phyloP scores from a whole-genome alignment of 2,888 invertebrate genomes.

The Calameuta idolon region DNA sequence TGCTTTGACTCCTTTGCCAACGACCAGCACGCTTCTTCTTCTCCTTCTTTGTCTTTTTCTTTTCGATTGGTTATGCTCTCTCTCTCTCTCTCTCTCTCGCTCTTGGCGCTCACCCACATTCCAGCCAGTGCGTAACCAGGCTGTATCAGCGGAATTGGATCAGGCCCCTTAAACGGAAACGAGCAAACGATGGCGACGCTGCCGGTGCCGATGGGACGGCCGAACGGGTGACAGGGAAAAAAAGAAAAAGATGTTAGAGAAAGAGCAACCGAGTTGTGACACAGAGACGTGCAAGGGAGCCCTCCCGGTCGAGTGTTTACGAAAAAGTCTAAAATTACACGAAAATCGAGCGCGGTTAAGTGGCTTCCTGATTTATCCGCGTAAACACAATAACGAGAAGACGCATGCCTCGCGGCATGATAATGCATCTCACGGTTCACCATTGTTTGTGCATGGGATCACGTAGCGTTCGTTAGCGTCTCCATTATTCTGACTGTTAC shows the following conservation, averaged over 20 bases:
- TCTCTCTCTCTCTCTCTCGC: not conserved
- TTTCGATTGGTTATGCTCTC: not conserved
- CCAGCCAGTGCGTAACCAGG: not conserved
- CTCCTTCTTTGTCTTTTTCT: not conserved
- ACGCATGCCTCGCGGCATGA: slow-evolving; percentile 23
- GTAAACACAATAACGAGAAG: slow-evolving; percentile 14
- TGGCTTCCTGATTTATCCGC: slow-evolving; percentile 29
- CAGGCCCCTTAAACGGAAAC: not conserved
- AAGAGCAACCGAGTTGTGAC: not conserved
- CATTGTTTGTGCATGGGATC: slow-evolving; percentile 36
- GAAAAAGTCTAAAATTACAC: slow-evolving; percentile 26
- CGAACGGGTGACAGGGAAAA: not conserved
- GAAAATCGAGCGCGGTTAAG: slow-evolving; percentile 30
- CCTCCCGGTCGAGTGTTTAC: slow-evolving; percentile 14
- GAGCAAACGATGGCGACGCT: not conserved
- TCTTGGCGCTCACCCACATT: not conserved
- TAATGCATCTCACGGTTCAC: slow-evolving; percentile 31
- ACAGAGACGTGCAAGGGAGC: slow-evolving; percentile 15
- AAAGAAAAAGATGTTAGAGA: not conserved
- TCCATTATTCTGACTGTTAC: slow-evolving; percentile 3
- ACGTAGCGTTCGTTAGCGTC: slow-evolving; percentile 28
- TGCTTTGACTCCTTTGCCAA: slow-evolving; percentile 14
- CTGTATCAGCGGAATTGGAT: slow-evolving; percentile 2
- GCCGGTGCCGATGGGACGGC: no score
- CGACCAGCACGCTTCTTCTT: not conserved